Evolutionary conservation across 2,888 invertebrate genomes (phyloP).

Genomic region (Calliphora vomitoria): DNA sequence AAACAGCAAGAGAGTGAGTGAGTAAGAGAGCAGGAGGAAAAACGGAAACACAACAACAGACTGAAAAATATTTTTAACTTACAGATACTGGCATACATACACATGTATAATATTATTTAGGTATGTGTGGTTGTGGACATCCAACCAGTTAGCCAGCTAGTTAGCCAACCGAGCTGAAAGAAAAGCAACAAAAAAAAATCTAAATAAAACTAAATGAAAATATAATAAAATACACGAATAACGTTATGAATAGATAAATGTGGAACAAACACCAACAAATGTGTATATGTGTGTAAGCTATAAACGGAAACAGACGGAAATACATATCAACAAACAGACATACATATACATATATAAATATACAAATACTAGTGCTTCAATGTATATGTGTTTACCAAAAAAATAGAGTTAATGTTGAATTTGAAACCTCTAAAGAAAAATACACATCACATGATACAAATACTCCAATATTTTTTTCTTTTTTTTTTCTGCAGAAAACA

Average conservation of each 20-base stretch:
- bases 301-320: slow-evolving; percentile 39
- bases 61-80: slow-evolving; percentile 12
- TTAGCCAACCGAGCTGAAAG: slow-evolving; percentile 59
- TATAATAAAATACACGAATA: slow-evolving; percentile 47
- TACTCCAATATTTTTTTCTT: background rate
- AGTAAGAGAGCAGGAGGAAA: background rate
- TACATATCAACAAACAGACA: slow-evolving; percentile 40
- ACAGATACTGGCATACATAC: background rate
- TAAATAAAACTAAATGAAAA: slow-evolving; percentile 38
- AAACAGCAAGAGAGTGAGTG: background rate
- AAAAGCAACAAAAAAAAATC: slow-evolving; percentile 28
- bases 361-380: slow-evolving; percentile 1
- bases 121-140: background rate
- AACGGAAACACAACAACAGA: slow-evolving; percentile 29
- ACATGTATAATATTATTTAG: background rate
- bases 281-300: background rate
- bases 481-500: slow-evolving; percentile 5
- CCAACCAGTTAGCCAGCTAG: slow-evolving; percentile 58
- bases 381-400: background rate
- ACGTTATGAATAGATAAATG: slow-evolving; percentile 61
- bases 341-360: background rate
- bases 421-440: slow-evolving; percentile 60
- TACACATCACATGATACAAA: slow-evolving; percentile 41
- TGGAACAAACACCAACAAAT: slow-evolving; percentile 20
- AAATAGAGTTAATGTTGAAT: slow-evolving; percentile 29